Evolutionary conservation across 2,797 vertebrate species (phyloP).

Genomic region (Xyrichtys novacula): DNA sequence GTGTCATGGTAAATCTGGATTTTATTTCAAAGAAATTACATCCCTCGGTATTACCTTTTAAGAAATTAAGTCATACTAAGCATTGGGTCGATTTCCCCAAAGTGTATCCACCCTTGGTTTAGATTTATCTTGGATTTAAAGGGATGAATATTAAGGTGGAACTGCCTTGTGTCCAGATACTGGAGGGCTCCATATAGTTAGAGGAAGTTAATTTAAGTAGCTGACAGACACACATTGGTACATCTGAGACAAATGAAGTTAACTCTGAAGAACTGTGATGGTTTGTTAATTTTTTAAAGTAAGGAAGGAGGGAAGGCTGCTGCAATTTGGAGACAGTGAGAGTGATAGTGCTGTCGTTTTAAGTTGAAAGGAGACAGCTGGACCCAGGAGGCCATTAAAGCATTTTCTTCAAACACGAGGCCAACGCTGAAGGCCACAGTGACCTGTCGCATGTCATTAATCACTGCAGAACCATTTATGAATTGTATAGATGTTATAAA

Average conservation of each 20-base stretch:
- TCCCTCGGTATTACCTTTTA: constrained; percentile 59
- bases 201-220: constrained; percentile 30
- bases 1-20: constrained; percentile 58
- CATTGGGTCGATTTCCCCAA: constrained; percentile 48
- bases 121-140: constrained; percentile 66
- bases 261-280: constrained; percentile 38
- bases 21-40: constrained; percentile 64
- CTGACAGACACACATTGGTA: constrained; percentile 37
- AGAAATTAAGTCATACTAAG: constrained; percentile 62
- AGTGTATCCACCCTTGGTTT: constrained; percentile 56
- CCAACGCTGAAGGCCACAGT: neutral
- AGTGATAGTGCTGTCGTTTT: neutral
- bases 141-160: constrained; percentile 61
- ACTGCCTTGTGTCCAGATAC: constrained; percentile 54
- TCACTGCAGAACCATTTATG: neutral
- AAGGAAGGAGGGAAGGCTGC: neutral
- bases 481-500: neutral
- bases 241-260: constrained; percentile 50
- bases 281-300: constrained; percentile 31
- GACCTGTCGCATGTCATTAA: constrained; percentile 7
- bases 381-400: constrained; percentile 15
- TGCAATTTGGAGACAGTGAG: neutral
- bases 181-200: constrained; percentile 26
- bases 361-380: constrained; percentile 18
- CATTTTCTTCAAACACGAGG: neutral